Percentiles rank a stretch among this genome's conserved stretches.
Evolutionary conservation across 2,113 vertebrate species (phyloP).

Genomic region (Mobula hypostoma): DNA sequence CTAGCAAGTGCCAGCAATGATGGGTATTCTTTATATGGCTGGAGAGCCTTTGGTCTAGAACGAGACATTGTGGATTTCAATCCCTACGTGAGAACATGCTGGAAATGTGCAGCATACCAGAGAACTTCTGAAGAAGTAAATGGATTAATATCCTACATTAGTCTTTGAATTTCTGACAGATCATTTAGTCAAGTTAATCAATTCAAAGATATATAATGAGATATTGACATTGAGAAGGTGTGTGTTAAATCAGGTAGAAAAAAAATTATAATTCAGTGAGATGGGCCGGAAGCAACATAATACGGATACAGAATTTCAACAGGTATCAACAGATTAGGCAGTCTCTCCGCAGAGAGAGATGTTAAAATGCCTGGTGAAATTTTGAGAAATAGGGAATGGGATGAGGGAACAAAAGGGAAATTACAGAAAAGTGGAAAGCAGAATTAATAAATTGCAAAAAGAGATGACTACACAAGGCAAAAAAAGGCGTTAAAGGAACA

Average conservation of each 20-base stretch:
- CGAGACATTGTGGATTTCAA: background rate
- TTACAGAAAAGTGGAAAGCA: no score
- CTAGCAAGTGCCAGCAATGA: background rate
- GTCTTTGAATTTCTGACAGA: background rate
- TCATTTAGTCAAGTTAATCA: background rate
- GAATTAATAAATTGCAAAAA: no score
- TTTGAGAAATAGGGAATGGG: no score
- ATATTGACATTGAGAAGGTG: background rate
- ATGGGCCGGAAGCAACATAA: background rate
- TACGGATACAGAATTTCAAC: no score
- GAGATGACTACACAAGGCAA: no score
- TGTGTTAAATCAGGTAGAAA: background rate
- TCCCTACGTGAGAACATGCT: background rate
- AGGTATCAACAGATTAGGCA: no score
- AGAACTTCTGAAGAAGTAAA: background rate
- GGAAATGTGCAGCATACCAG: background rate
- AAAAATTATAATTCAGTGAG: background rate
- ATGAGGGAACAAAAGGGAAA: no score
- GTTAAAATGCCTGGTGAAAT: no score
- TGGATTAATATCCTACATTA: background rate
- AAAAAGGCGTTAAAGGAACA: no score
- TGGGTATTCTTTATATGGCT: background rate
- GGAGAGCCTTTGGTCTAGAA: background rate
- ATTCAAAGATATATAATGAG: background rate
- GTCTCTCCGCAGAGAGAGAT: no score